These are phyloP conservation scores for Limnephilus lunatus DNA, from an alignment of 2,888 invertebrate species.

Conservation along the genomic window DNA sequence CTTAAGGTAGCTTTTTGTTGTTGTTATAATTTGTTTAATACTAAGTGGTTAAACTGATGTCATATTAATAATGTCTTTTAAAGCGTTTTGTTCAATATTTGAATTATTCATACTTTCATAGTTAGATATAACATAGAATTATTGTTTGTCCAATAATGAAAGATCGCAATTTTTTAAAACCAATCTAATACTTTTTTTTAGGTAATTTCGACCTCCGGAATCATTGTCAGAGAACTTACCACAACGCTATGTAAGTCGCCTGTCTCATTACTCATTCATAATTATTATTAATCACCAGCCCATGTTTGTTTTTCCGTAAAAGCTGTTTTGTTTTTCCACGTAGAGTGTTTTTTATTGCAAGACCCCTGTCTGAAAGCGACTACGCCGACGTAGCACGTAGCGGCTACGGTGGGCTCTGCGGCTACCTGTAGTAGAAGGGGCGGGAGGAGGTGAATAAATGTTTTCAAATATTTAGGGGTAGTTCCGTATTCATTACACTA, in stretches of 20 bases:
- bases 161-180: not conserved
- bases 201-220: not conserved
- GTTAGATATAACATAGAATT: too few species aligned
- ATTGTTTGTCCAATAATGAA: too few species aligned
- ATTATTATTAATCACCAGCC: not conserved
- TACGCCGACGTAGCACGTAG: not conserved
- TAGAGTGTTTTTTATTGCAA: not conserved
- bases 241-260: not conserved
- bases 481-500: not conserved
- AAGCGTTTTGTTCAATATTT: too few species aligned
- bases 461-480: not conserved
- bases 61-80: too few species aligned
- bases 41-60: too few species aligned
- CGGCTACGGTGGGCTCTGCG: not conserved
- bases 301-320: not conserved
- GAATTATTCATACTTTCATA: too few species aligned
- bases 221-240: not conserved
- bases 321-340: conserved; percentile 2
- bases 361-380: not conserved
- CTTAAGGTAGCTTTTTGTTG: too few species aligned
- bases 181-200: not conserved
- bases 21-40: too few species aligned
- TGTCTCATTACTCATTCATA: not conserved
- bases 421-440: not conserved
- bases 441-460: not conserved